Percentiles rank a stretch among this genome's conserved stretches.
phyloP scores from a whole-genome alignment of 2,888 invertebrate genomes.

The Flabesymbios commensalis region DNA sequence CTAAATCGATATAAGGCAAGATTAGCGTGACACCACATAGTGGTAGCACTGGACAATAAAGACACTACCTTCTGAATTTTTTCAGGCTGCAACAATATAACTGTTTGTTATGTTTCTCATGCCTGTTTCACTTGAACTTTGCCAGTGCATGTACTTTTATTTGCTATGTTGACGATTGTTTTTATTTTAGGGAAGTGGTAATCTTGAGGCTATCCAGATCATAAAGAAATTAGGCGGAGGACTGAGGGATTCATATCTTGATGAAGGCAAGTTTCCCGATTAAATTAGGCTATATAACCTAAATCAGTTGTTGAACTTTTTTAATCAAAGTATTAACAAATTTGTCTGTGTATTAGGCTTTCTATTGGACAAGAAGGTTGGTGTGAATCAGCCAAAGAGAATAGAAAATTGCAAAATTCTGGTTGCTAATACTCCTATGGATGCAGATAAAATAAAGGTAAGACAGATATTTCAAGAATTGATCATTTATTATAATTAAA shows the following conservation, averaged over 20 bases:
- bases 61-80: no score
- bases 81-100: no score
- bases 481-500: background rate
- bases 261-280: conserved; percentile 71
- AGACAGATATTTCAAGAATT: background rate
- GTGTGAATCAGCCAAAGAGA: conserved; percentile 94
- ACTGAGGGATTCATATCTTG: conserved; percentile 92
- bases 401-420: conserved; percentile 95
- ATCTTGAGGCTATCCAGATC: conserved; percentile 93
- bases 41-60: no score
- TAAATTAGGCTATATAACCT: background rate
- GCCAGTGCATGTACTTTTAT: conserved; percentile 1
- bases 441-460: conserved; percentile 96
- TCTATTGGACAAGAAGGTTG: conserved; percentile 92
- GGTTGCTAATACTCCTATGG: conserved; percentile 99
- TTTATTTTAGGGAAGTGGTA: conserved; percentile 29
- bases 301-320: background rate
- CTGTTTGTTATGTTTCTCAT: no score
- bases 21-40: no score
- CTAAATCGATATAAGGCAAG: no score
- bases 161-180: background rate
- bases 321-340: no score
- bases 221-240: conserved; percentile 96
- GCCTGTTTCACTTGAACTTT: no score
- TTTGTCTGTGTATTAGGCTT: no score